phyloP scores from a whole-genome alignment of 2,797 vertebrate species.

The Mormyrus proboscirostris region DNA sequence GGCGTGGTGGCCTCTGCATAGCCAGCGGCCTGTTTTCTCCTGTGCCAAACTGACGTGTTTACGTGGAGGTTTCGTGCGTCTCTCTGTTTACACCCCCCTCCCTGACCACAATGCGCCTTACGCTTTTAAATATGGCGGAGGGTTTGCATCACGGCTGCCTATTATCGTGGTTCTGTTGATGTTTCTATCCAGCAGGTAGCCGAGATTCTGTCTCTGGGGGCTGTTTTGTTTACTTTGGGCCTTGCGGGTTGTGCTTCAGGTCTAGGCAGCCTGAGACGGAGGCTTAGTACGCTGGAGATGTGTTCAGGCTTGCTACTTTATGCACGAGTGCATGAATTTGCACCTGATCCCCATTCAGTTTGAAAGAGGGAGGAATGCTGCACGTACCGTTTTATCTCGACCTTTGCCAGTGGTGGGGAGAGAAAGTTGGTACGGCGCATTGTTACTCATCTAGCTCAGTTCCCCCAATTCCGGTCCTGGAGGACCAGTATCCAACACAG shows the following conservation, averaged over 20 bases:
- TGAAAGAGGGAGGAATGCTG: neutral
- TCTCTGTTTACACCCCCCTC: neutral
- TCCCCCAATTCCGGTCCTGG: neutral
- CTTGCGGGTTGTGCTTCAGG: neutral
- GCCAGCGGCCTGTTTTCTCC: neutral
- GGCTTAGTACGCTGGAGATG: neutral
- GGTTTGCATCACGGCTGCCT: neutral
- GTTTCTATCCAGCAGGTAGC: neutral
- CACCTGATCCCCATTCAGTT: neutral
- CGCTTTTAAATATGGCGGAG: neutral
- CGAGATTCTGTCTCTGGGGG: neutral
- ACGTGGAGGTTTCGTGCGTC: neutral
- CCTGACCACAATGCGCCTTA: neutral
- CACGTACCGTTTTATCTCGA: neutral
- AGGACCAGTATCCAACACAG: neutral
- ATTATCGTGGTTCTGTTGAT: neutral
- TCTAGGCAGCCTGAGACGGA: neutral
- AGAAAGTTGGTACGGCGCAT: neutral
- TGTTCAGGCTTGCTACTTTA: slow-evolving; percentile 24
- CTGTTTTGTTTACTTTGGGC: neutral
- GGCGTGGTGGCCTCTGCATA: neutral
- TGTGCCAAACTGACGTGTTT: neutral
- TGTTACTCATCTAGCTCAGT: neutral
- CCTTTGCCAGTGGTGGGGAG: neutral
- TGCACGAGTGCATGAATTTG: neutral